Conservation (phyloP, 2,797 vertebrate genomes). For the Diceros bicornis region DNA sequence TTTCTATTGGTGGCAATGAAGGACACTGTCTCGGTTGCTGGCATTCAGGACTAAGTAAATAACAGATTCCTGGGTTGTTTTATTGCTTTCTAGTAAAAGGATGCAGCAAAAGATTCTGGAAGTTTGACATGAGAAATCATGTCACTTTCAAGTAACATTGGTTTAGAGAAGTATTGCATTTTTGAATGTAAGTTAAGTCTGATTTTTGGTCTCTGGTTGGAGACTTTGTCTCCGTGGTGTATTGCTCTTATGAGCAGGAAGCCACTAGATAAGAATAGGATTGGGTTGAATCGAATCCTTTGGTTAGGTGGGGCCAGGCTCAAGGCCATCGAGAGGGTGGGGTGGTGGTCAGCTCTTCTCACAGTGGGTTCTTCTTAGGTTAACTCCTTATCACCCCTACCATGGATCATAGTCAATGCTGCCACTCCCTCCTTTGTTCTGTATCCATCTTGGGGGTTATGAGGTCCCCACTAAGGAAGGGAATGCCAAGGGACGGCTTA, state of each 20-base stretch:
- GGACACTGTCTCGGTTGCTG: not conserved
- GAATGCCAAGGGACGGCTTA: not conserved
- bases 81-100: slow-evolving; percentile 7
- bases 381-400: not conserved
- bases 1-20: not conserved
- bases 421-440: not conserved
- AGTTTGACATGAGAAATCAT: not conserved
- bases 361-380: not conserved
- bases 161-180: not conserved
- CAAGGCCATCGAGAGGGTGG: not conserved
- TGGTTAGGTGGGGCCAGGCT: not conserved
- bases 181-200: not conserved
- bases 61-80: not conserved
- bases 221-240: not conserved
- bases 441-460: not conserved
- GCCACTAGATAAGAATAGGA: not conserved
- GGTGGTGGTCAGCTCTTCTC: not conserved
- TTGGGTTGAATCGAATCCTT: not conserved
- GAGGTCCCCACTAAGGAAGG: not conserved
- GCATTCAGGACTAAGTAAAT: not conserved
- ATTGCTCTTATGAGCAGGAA: not conserved
- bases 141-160: not conserved
- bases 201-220: slow-evolving; percentile 19
- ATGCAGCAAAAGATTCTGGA: not conserved
- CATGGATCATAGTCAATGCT: not conserved